Evolutionary conservation across 2,113 vertebrate genomes (phyloP).

Genomic region (Urocitellus parryii): DNA sequence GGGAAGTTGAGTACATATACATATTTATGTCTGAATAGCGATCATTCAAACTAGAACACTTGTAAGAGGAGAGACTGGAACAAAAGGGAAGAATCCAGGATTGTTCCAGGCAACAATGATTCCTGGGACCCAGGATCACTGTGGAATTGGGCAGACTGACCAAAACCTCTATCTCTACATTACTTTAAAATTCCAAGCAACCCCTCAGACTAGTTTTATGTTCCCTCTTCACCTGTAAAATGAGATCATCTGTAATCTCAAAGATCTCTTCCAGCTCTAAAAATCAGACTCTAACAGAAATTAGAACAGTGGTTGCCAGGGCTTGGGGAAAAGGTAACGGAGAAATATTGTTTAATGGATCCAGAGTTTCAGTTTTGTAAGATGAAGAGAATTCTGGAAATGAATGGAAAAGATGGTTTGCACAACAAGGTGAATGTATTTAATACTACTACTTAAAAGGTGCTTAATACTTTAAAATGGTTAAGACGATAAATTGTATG

Average conservation of each 20-base stretch:
- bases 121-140: neutral
- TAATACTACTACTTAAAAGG: neutral
- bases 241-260: neutral
- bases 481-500: neutral
- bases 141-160: neutral
- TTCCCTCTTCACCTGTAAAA: constrained; percentile 2
- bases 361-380: neutral
- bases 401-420: neutral
- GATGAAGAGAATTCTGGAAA: neutral
- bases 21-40: neutral
- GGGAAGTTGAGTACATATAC: neutral
- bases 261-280: neutral
- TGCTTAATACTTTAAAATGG: neutral
- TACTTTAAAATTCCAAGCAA: neutral
- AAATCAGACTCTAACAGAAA: neutral
- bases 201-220: neutral
- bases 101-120: neutral
- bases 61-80: neutral
- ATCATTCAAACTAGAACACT: neutral
- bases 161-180: neutral
- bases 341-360: neutral
- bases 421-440: neutral
- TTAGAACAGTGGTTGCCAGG: neutral
- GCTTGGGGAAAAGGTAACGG: neutral
- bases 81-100: neutral